Evolutionary conservation across 2,797 vertebrate genomes (phyloP).

Genomic region (Cephalopachus bancanus): DNA sequence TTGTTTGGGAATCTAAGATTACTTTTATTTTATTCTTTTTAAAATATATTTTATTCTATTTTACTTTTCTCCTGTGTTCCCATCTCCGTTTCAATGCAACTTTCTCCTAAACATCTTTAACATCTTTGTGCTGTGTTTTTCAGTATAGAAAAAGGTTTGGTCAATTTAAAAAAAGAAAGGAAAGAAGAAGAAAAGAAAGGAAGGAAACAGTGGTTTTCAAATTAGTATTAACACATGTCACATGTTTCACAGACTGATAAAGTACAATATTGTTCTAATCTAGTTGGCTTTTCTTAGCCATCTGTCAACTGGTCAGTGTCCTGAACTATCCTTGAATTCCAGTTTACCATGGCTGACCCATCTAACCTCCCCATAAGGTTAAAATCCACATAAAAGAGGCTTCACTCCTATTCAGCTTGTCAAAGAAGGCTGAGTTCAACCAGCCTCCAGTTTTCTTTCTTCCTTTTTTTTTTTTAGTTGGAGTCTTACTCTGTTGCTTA

Average conservation of each 20-base stretch:
- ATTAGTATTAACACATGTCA: background rate
- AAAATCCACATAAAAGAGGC: constrained; percentile 2
- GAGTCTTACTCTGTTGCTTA: no score
- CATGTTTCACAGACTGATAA: background rate
- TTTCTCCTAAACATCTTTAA: background rate
- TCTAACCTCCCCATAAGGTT: background rate
- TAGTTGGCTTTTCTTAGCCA: background rate
- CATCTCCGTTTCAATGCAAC: background rate
- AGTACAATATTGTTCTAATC: background rate
- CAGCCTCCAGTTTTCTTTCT: no score
- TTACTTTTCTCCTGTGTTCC: background rate
- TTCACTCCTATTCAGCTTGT: background rate
- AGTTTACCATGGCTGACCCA: background rate
- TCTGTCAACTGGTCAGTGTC: background rate
- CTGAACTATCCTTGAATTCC: constrained; percentile 13
- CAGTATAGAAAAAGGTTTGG: background rate
- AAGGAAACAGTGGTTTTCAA: background rate
- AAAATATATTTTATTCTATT: background rate
- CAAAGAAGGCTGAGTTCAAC: constrained; percentile 16
- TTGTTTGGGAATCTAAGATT: constrained; percentile 16
- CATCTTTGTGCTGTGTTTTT: background rate
- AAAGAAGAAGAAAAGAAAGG: background rate
- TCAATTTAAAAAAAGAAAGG: background rate
- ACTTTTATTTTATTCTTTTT: background rate
- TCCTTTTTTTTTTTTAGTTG: no score